These are phyloP conservation scores for Trachelus stipa DNA, from an alignment of 2,888 invertebrate species.

Conservation along the genomic window DNA sequence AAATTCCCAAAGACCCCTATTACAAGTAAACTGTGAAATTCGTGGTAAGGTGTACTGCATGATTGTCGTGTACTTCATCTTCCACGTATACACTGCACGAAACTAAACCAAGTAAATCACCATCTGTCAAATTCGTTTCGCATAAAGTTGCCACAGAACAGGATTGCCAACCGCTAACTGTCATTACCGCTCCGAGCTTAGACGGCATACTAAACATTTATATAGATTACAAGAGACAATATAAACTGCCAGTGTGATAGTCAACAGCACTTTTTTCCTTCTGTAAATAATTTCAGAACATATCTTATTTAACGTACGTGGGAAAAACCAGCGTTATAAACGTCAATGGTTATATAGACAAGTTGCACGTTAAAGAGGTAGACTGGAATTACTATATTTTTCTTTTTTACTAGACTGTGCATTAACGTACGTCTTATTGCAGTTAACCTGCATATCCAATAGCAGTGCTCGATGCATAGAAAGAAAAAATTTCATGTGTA, in stretches of 20 bases:
- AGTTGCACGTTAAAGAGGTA: background rate
- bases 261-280: background rate
- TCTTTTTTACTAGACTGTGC: background rate
- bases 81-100: background rate
- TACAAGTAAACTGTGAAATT: background rate
- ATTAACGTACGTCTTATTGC: background rate
- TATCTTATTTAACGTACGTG: no score
- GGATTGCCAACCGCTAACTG: background rate
- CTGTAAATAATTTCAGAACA: background rate
- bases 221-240: background rate
- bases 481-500: background rate
- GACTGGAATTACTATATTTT: background rate
- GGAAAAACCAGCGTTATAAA: no score
- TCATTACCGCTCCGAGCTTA: background rate
- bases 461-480: background rate
- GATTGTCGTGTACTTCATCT: background rate
- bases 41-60: background rate
- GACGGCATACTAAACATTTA: background rate
- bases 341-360: background rate
- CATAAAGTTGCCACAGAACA: background rate
- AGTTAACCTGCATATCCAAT: background rate
- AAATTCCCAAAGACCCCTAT: background rate
- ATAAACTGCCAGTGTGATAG: background rate
- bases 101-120: background rate
- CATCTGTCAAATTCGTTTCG: background rate